Conservation (phyloP, 2,113 vertebrate genomes). For the Lophochroa leadbeateri region DNA sequence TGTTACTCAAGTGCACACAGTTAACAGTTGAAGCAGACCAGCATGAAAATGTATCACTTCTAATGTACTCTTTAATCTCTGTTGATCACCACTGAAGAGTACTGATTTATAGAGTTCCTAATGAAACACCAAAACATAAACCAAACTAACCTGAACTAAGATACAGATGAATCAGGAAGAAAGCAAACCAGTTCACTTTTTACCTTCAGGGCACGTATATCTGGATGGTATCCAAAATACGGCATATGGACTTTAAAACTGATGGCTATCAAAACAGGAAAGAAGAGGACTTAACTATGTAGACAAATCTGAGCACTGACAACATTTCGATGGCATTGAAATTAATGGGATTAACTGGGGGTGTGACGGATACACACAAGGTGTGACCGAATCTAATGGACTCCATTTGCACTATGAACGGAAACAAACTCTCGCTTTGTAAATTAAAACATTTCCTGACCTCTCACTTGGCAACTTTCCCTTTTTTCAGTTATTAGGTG, state of each 20-base stretch:
- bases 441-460: neutral
- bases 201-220: neutral
- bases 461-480: neutral
- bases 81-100: neutral
- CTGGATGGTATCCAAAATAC: constrained; percentile 47
- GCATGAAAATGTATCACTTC: neutral
- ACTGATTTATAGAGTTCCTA: constrained; percentile 63
- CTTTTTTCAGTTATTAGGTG: neutral
- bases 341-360: too few species aligned
- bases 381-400: too few species aligned
- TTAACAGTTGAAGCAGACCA: neutral
- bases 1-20: neutral
- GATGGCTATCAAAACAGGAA: constrained; percentile 39
- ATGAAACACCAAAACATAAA: constrained; percentile 40
- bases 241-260: constrained; percentile 61
- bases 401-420: too few species aligned
- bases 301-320: neutral
- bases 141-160: neutral
- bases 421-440: neutral
- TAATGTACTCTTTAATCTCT: neutral
- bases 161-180: constrained; percentile 29
- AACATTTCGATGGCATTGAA: too few species aligned
- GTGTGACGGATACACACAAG: too few species aligned
- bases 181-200: constrained; percentile 37
- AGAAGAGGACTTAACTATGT: neutral